A percentile compares a stretch with the other conserved stretches of the same genome.
Conservation (phyloP, 2,888 invertebrate genomes). For the Microdon myrmicae region DNA sequence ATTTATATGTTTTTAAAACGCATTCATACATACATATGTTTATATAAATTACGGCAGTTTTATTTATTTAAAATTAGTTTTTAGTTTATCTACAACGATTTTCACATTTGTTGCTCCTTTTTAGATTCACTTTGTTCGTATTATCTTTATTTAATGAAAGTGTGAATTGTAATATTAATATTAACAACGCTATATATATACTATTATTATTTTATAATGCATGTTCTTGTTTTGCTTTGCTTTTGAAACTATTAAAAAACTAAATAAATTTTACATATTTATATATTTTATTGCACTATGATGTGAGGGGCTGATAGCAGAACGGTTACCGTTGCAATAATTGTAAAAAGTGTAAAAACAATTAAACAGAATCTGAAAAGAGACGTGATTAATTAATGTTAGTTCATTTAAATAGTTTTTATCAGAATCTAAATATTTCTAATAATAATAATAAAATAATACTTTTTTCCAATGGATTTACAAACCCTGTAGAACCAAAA, state of each 20-base stretch:
- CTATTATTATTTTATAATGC: constrained; percentile 58
- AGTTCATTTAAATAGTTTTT: neutral
- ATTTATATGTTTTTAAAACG: constrained; percentile 8
- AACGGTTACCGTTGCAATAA: constrained; percentile 92
- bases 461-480: too few relatives aligned
- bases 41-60: constrained; percentile 52
- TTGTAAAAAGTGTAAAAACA: constrained; percentile 93
- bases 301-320: constrained; percentile 93
- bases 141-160: constrained; percentile 28
- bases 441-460: too few relatives aligned
- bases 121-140: constrained; percentile 53
- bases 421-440: neutral
- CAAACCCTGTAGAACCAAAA: too few relatives aligned
- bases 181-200: constrained; percentile 52
- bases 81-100: constrained; percentile 52
- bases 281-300: constrained; percentile 82
- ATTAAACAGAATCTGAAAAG: constrained; percentile 87
- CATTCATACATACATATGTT: constrained; percentile 40
- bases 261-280: constrained; percentile 53
- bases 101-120: constrained; percentile 41
- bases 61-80: constrained; percentile 28
- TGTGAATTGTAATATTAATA: constrained; percentile 47
- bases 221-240: constrained; percentile 47
- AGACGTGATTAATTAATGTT: constrained; percentile 33
- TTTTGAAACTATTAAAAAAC: constrained; percentile 55